Conservation (phyloP, 2,888 invertebrate species). For the Agonopterix arenella region DNA sequence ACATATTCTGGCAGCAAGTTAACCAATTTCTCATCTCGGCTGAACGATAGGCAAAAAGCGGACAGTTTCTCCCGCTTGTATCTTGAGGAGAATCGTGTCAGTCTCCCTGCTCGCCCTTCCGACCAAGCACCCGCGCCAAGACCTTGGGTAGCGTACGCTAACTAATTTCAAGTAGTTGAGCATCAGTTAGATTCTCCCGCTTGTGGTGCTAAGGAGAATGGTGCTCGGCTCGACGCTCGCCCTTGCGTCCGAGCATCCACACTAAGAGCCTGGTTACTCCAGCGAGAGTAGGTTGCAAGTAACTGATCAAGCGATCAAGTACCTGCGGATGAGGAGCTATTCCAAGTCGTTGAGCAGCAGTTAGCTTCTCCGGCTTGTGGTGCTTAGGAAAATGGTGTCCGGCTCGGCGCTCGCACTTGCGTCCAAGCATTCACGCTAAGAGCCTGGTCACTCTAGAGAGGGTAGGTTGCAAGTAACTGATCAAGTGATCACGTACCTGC, state of each 20-base stretch:
- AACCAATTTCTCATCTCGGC: too few species aligned
- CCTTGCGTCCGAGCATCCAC: too few species aligned
- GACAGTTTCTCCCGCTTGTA: too few species aligned
- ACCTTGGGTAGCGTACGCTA: too few species aligned
- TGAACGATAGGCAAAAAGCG: too few species aligned
- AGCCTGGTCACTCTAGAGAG: background rate
- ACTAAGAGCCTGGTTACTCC: too few species aligned
- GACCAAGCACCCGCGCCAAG: too few species aligned
- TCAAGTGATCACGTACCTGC: constrained; percentile 37
- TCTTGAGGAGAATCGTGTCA: too few species aligned
- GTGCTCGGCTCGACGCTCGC: constrained; percentile 58
- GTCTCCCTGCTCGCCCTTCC: too few species aligned
- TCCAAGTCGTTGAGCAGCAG: constrained; percentile 69
- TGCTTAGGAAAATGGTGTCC: constrained; percentile 69
- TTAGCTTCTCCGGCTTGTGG: constrained; percentile 66
- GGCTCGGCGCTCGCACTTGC: constrained; percentile 61
- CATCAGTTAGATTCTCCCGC: constrained; percentile 66
- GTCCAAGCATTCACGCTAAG: constrained; percentile 18
- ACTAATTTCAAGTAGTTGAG: constrained; percentile 62
- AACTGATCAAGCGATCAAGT: background rate
- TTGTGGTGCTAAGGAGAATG: constrained; percentile 70
- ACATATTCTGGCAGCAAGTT: too few species aligned
- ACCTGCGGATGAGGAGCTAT: constrained; percentile 69
- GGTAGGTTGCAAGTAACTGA: background rate
- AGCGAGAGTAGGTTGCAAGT: background rate